phyloP scores from a whole-genome alignment of 2,888 invertebrate genomes.

The Lagria hirta region DNA sequence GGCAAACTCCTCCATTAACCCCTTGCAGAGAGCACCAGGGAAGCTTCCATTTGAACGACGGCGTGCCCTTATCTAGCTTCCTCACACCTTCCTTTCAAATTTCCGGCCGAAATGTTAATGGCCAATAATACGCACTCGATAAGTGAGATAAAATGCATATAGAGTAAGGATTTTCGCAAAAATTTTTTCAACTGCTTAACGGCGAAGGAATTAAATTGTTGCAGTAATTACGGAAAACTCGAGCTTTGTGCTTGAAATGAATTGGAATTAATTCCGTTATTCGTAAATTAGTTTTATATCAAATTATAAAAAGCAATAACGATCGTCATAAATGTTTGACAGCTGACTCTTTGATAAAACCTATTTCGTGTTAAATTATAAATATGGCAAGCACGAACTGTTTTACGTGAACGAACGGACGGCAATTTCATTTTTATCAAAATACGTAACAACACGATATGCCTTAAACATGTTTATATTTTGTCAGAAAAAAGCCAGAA shows the following conservation, averaged over 20 bases:
- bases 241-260: too few relatives aligned
- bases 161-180: constrained; percentile 22
- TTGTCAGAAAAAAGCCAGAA: too few relatives aligned
- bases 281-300: not conserved
- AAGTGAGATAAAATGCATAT: constrained; percentile 31
- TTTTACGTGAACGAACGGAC: constrained; percentile 21
- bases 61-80: constrained; percentile 32
- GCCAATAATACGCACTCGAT: constrained; percentile 45
- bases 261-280: not conserved
- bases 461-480: constrained; percentile 18
- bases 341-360: constrained; percentile 15
- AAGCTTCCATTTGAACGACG: constrained; percentile 27
- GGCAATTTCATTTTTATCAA: constrained; percentile 26
- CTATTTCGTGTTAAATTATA: constrained; percentile 24
- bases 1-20: constrained; percentile 26
- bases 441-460: constrained; percentile 26
- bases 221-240: too few relatives aligned
- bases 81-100: constrained; percentile 47
- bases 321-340: constrained; percentile 20
- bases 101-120: constrained; percentile 48
- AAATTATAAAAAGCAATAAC: constrained; percentile 2
- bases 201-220: too few relatives aligned
- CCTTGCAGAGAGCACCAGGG: constrained; percentile 23
- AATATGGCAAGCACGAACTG: constrained; percentile 22
- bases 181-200: constrained; percentile 10